Base-by-base conservation (phyloP, 2,888 invertebrate genomes). In the Drosophila melanocephala region DNA sequence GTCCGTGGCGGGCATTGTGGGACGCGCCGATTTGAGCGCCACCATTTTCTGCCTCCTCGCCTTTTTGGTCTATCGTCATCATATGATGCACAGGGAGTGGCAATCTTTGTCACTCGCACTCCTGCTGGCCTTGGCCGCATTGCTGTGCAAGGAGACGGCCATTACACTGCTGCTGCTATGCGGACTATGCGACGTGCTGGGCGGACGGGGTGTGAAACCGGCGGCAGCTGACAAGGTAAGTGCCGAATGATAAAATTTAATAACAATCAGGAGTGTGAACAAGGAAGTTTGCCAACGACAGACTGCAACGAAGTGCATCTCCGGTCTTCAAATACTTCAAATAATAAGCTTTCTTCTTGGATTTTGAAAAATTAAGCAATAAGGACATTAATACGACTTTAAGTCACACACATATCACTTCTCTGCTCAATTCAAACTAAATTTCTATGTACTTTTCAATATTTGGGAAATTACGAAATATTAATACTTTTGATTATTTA, bases 101-200 rank as follows among this genome's bases (percentile, higher is more conserved):
- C 69, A 32, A 26, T 58, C 69, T 94, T 86, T 94, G 95, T 89
- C 94, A 96, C 58, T 95, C 77, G 95, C 95, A 77, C 93, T 96
- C 84, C 82, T 95, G 93, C 94, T 96, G 79, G 96, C 97, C 52
- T 94, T 96, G 57, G 96, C 97, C 59, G 97, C 98, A 79, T 97
- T 98, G 94, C 95, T 99, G 84, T 97, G 98, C 94, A 99, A 99
- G 94, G 99, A 99, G 94, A 98, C 98, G 62, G 99, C 98, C 67
- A 96, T 99, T 91, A 98, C 98, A 82, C 97, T 98, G 75, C 94
- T 99, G 90, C 96, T 97, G 71, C 96, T 98, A 77, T 99, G 98
- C 94, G 97, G 97, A 87, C 94, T 97, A 79, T 98, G 97, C 94
- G 98, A 99, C 94, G 94, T 97, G 91, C 94, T 96, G 82, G 95